Evolutionary conservation across 2,797 vertebrate species (phyloP).

Genomic region (Buceros bicornis): DNA sequence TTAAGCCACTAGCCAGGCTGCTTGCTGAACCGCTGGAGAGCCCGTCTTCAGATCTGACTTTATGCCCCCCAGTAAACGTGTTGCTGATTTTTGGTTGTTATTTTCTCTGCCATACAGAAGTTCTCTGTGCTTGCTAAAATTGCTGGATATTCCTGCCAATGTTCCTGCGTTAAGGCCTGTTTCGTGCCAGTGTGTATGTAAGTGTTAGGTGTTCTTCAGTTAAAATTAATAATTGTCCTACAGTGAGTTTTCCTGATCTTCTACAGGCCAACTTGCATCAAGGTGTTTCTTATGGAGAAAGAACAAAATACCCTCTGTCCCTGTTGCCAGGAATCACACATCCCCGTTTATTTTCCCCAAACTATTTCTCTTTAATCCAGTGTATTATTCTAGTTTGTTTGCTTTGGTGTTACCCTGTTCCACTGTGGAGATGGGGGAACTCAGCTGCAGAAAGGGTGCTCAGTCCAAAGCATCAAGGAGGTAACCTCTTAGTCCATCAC

Average conservation of each 20-base stretch:
- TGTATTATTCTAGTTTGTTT: neutral
- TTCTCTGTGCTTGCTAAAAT: neutral
- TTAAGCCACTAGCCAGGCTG: neutral
- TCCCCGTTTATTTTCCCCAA: neutral
- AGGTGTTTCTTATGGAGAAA: neutral
- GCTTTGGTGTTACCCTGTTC: neutral
- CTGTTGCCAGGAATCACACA: neutral
- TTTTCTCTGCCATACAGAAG: neutral
- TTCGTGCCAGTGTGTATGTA: neutral
- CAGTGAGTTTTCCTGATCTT: neutral
- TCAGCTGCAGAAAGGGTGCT: neutral
- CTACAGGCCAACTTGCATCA: neutral
- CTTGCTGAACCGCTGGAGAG: neutral
- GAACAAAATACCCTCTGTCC: neutral
- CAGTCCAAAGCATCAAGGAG: neutral
- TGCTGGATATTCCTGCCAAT: neutral
- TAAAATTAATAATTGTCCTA: neutral
- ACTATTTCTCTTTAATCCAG: neutral
- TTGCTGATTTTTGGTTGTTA: neutral
- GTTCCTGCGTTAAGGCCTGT: neutral
- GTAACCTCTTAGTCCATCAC: fast-evolving
- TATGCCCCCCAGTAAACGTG: neutral
- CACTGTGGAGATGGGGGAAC: neutral
- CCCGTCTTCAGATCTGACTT: neutral
- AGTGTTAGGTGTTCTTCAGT: neutral